These are phyloP conservation scores for Metacarcinus magister DNA, from an alignment of 2,888 invertebrate species.

Conservation along the genomic window DNA sequence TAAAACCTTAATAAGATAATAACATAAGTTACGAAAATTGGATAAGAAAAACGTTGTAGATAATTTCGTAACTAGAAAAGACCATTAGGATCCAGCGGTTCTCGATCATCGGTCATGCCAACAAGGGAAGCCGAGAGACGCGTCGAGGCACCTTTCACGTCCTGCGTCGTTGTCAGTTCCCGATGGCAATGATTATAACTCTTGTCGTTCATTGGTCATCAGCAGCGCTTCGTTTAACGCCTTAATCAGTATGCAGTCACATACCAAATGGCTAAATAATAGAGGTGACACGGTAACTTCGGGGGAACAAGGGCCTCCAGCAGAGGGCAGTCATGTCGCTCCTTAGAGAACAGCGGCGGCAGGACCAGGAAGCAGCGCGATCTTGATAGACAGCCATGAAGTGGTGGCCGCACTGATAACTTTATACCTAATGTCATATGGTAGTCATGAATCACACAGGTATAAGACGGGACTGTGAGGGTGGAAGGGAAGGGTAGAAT, in stretches of 20 bases:
- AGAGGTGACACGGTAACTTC: neutral
- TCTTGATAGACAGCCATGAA: neutral
- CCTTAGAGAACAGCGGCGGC: neutral
- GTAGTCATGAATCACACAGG: neutral
- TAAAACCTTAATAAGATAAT: neutral
- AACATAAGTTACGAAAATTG: neutral
- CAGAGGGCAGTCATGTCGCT: neutral
- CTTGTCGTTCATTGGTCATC: conserved; percentile 49
- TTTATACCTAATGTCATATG: neutral
- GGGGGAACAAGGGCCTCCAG: neutral
- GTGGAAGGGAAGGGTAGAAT: neutral
- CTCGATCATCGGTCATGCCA: neutral
- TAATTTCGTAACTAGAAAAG: neutral
- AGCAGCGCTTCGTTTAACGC: conserved; percentile 43
- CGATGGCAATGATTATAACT: conserved; percentile 46
- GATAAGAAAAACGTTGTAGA: neutral
- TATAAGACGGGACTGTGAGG: neutral
- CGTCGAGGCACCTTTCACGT: neutral
- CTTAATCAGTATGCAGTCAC: conserved; percentile 69
- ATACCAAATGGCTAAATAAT: conserved; percentile 45
- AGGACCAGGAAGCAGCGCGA: neutral
- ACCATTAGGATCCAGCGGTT: neutral
- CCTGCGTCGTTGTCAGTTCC: neutral
- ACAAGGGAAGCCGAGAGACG: neutral
- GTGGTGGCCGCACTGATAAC: neutral